Conservation (phyloP, 2,888 invertebrate genomes). For the Philonicus albiceps region DNA sequence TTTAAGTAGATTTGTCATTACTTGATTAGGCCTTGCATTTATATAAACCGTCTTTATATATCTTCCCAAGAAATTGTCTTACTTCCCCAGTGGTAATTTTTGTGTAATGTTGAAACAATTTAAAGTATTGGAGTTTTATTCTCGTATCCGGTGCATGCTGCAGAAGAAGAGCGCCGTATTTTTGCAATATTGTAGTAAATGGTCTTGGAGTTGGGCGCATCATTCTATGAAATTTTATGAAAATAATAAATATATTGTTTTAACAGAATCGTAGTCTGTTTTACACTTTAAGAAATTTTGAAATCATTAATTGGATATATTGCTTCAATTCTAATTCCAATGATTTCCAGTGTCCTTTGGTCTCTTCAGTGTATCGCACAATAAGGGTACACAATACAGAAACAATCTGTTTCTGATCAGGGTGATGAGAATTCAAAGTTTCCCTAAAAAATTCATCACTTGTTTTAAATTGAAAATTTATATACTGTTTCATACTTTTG, state of each 20-base stretch:
- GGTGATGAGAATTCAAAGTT: slow-evolving; percentile 29
- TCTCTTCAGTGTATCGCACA: slow-evolving; percentile 30
- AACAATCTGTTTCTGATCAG: slow-evolving; percentile 36
- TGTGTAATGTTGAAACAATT: slow-evolving; percentile 41
- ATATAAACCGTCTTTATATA: slow-evolving; percentile 25
- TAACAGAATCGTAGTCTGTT: not conserved
- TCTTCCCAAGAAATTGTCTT: slow-evolving; percentile 5
- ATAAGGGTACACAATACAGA: slow-evolving; percentile 22
- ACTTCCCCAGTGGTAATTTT: slow-evolving; percentile 18
- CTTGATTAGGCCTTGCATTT: not conserved
- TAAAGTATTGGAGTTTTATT: slow-evolving; percentile 39
- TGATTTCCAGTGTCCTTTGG: slow-evolving; percentile 17
- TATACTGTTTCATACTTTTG: slow-evolving; percentile 22
- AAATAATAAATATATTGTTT: not conserved
- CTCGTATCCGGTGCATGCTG: slow-evolving; percentile 20
- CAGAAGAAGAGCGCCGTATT: slow-evolving; percentile 30
- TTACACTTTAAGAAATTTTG: slow-evolving; percentile 37
- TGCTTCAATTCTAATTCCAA: slow-evolving; percentile 30
- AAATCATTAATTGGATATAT: slow-evolving; percentile 38
- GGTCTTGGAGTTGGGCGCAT: not conserved
- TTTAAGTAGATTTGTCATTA: not conserved
- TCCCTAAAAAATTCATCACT: slow-evolving; percentile 1
- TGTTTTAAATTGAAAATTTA: not conserved
- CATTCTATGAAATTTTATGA: not conserved
- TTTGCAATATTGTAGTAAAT: slow-evolving; percentile 14